Evolutionary conservation across 2,888 invertebrate genomes (phyloP), one percentile per base, ranked within the genome.

Genomic region (Oasisia sp.): DNA sequence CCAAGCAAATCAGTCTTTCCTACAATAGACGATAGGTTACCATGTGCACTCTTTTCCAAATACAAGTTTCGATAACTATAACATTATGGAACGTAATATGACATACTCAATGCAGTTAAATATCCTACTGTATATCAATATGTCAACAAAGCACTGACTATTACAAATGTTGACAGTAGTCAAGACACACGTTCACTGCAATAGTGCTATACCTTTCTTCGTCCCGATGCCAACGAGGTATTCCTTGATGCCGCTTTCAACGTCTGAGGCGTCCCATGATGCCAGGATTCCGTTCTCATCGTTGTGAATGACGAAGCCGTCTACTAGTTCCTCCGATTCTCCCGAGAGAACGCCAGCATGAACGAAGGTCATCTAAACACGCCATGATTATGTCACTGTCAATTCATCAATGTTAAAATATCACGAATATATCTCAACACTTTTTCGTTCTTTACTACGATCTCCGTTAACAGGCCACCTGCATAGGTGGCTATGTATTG

Each of bases 161-260:
- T 27, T 27, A 74, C 19, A 27, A 11, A 56, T 56, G 56, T 27
- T 74, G 27, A 74, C 1, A 27, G 74, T 74, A 74, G 0, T 74
- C 74, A 50, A n/a, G n/a, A n/a, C n/a, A n/a, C n/a, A n/a, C n/a
- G n/a, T n/a, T n/a, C n/a, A n/a, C n/a, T n/a, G n/a, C n/a, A n/a
- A 74, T 74, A 3, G 27, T 19, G 27, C 27, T 7, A 92, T 90
- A 94, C 95, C 94, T 92, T 93, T 92, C 74, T 92, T 92, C 9
- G 94, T 94, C 92, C 95, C 95, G 14, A 95, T 94, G 32, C 94
- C 93, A 1, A 94, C 93, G 45, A 92, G 45, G 92, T 94, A 94
- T 12, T 91, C 91, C 4, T 92, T 56, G 19, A 95, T 93, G 1
- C 94, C 94, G 92, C 94, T 94, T 92, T 95, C 94, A 12, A 92